Base-by-base conservation (phyloP, 2,888 invertebrate species). In the Amiota communis region DNA sequence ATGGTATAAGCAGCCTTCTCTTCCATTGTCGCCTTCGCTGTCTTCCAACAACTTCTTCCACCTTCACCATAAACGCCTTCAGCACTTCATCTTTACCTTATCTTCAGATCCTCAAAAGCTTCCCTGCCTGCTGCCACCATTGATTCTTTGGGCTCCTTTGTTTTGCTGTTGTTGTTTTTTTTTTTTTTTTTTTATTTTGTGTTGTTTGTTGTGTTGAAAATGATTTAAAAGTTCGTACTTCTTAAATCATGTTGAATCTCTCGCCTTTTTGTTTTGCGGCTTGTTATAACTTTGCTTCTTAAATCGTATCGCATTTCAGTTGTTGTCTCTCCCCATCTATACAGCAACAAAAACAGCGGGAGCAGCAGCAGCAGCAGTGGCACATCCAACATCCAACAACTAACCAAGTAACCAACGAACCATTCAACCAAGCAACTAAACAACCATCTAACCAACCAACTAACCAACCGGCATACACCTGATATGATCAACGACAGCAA, bases 201-300 rank as follows among this genome's bases (percentile, higher is more conserved):
- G 3, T 48, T n/a, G 10, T 46, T 15, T 36, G n/a, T 65, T 65
- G n/a, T 48, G 47, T 47, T 47, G 17, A 36, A 65, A 49, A 65
- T 65, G 65, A 65, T 65, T 65, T 65, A 65, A 65, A 65, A 65
- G 65, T 65, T 65, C 65, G 65, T 65, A 65, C 65, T 65, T 65
- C 48, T 65, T 48, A 65, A 65, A 65, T 65, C 59, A 59, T 59
- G 59, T 59, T 59, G 59, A 59, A 59, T 59, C 15, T 59, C 20
- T 59, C 48, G 65, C 65, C 65, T 65, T 48, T 65, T 65, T 65
- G 65, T 65, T 65, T 65, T 65, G 65, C 65, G 47, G 65, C 65
- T 65, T 65, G 63, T 63, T 63, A 63, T 63, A 63, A 63, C 63
- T 9, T 59, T 65, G 65, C 48, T 65, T 36, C 36, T 36, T 36